These are phyloP conservation scores for Eupristina koningsbergeri DNA, from an alignment of 1,140 invertebrate species.

Conservation along the genomic window DNA sequence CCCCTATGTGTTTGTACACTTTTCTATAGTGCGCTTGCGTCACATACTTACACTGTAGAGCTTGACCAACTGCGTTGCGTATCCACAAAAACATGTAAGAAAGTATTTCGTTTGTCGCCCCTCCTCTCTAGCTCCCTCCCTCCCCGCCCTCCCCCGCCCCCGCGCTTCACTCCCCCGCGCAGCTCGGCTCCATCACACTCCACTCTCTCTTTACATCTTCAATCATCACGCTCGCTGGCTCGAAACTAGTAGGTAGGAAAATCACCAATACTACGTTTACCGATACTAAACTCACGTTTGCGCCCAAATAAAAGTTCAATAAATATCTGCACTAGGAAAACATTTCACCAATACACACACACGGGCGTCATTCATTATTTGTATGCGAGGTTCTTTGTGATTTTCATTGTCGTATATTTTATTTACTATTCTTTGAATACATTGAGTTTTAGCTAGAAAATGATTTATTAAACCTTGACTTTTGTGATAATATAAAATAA, in stretches of 20 bases:
- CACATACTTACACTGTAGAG: neutral
- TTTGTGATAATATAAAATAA: no score
- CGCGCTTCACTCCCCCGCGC: no score
- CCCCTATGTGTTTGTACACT: neutral
- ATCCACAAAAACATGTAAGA: neutral
- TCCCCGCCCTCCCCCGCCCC: no score
- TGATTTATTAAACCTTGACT: no score
- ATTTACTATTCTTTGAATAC: no score
- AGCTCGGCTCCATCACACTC: no score
- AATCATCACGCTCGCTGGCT: neutral
- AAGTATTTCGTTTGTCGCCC: neutral
- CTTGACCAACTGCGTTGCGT: neutral
- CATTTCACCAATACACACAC: neutral
- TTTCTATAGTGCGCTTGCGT: neutral
- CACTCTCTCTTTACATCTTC: no score
- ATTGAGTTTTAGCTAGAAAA: no score
- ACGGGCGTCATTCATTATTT: neutral
- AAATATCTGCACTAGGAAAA: neutral
- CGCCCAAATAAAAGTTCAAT: neutral
- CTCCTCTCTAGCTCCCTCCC: neutral
- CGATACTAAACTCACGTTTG: neutral
- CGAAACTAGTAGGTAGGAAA: no score
- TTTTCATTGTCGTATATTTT: neutral
- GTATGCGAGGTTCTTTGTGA: no score
- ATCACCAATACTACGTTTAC: neutral